phyloP scores from a whole-genome alignment of 1,140 invertebrate species.

The Bombyx mandarina region DNA sequence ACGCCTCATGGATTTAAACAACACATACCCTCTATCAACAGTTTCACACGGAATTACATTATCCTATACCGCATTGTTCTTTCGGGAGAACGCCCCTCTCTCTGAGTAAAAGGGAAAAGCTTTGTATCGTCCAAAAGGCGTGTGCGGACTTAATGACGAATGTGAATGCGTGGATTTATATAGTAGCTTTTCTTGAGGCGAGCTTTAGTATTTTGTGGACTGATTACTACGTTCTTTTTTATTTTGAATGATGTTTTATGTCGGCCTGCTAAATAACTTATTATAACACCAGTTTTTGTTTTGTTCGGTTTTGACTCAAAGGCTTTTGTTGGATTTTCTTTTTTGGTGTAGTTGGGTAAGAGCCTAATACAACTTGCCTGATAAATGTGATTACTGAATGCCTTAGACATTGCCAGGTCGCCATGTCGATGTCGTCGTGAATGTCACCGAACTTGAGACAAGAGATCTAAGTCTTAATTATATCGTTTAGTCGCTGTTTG shows the following conservation, averaged over 20 bases:
- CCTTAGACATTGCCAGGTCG: neutral
- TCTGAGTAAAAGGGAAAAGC: slow-evolving; percentile 7
- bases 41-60: slow-evolving; percentile 16
- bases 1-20: slow-evolving; percentile 14
- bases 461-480: too few relatives aligned
- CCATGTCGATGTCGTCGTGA: neutral
- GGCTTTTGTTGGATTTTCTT: too few relatives aligned
- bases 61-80: slow-evolving; percentile 10
- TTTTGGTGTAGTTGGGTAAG: too few relatives aligned
- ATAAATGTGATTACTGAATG: neutral
- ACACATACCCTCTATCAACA: slow-evolving; percentile 15
- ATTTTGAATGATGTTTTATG: neutral
- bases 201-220: neutral
- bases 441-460: too few relatives aligned
- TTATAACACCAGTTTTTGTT: too few relatives aligned
- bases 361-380: too few relatives aligned
- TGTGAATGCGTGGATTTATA: neutral
- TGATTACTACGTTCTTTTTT: neutral
- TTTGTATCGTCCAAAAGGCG: slow-evolving; percentile 8
- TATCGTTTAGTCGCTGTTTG: too few relatives aligned
- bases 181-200: too few relatives aligned
- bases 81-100: slow-evolving; percentile 8
- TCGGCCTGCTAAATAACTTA: too few relatives aligned
- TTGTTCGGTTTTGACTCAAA: too few relatives aligned
- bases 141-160: slow-evolving; percentile 13